These are phyloP conservation scores for Drosophila anomelani DNA, from an alignment of 2,888 invertebrate species.

Conservation along the genomic window DNA sequence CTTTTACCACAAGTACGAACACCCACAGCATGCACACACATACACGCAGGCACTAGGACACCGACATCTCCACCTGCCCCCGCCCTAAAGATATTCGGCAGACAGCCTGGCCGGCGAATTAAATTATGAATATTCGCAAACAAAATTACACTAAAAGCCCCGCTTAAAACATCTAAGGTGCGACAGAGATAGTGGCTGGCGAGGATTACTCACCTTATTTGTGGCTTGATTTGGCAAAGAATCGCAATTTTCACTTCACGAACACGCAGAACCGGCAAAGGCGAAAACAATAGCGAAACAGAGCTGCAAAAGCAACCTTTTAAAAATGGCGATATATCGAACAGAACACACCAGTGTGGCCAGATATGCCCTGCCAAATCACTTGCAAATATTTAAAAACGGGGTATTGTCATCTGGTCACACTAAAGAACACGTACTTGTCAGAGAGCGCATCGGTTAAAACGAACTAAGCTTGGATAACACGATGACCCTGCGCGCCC, in stretches of 20 bases:
- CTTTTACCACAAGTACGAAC: constrained; percentile 21
- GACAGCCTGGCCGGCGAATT: constrained; percentile 33
- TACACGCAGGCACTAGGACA: constrained; percentile 16
- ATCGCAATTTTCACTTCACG: constrained; percentile 16
- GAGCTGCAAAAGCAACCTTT: background rate
- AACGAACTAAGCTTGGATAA: constrained; percentile 21
- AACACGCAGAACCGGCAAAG: constrained; percentile 35
- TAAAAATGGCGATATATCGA: background rate
- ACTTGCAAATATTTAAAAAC: background rate
- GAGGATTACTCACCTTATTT: constrained; percentile 19
- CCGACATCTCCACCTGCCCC: constrained; percentile 6
- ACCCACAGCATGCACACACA: constrained; percentile 51
- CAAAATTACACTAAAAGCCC: background rate
- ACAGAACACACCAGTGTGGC: background rate
- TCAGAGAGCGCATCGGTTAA: constrained; percentile 25
- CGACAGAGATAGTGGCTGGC: constrained; percentile 2
- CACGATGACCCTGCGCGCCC: constrained; percentile 25
- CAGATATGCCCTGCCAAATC: background rate
- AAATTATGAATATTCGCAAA: background rate
- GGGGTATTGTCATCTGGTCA: constrained; percentile 1
- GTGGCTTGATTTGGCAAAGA: constrained; percentile 5
- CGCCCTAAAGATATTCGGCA: constrained; percentile 7
- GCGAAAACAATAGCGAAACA: constrained; percentile 26
- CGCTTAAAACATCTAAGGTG: background rate
- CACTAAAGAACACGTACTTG: constrained; percentile 33